Evolutionary conservation across 53 echinoderm and acorn worm species (phyloP), one percentile per base, ranked within the genome.

Genomic region (Echinarachnius parma): DNA sequence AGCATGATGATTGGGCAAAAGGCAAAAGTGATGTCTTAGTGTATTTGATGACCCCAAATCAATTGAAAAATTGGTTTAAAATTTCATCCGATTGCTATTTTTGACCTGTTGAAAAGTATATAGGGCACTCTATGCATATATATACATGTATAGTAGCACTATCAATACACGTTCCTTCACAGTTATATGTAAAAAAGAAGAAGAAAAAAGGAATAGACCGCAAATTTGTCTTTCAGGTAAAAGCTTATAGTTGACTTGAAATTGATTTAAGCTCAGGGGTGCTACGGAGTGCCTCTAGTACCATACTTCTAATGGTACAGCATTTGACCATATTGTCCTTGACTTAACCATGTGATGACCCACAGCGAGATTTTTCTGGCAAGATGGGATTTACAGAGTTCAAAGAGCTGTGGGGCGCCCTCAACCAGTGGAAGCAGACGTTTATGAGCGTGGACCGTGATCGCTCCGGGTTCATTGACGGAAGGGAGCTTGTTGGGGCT

Each of bases 321-420:
- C 36, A 21, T 21, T 33, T 31, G 31, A 26, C 18, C 34, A 3
- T 39, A 9, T 28, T n/a, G n/a, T 21, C 4, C 3, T 60, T 61
- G 67, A 61, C 60, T 80, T 84, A 53, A 55, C 76, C 36, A 7
- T 1, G 49, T 18, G 8, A 29, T 21, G 34, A 23, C 0, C 1
- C 22, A 18, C 75, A 96, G 98, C 78, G 98, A 37, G 98, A 96
- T 52, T 77, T 66, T 31, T 90, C 90, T 0, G 95, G 95, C 25
- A 75, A 83, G 72, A 95, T 95, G 95, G 95, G 95, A 5, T 95
- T 95, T 76, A 71, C 31, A 19, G 95, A 95, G 60, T 95, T 95
- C 71, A 95, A 96, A 71, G 98, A 96, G 45, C 91, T 96, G 19
- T 96, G 91, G 98, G 34, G 47, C 5, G 91, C 72, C 49, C 46